Evolutionary conservation across 2,888 invertebrate species (phyloP).

Genomic region (Drosophila ezoana): DNA sequence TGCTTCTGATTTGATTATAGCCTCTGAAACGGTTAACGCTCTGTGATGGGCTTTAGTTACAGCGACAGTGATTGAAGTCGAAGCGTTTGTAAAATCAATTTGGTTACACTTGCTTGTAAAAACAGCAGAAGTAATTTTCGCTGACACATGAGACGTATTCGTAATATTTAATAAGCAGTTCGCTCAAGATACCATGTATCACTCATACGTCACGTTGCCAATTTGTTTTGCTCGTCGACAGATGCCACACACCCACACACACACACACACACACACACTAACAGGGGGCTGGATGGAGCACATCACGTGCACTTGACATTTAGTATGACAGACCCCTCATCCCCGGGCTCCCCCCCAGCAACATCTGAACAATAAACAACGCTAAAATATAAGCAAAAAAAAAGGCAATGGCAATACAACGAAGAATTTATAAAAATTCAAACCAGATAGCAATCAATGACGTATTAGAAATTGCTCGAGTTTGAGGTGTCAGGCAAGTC

Average conservation of each 20-base stretch:
- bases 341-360: background rate
- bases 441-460: conserved; percentile 68
- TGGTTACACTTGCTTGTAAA: conserved; percentile 53
- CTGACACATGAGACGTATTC: conserved; percentile 64
- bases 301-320: conserved; percentile 79
- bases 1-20: conserved; percentile 46
- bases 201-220: conserved; percentile 73
- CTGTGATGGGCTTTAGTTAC: conserved; percentile 5
- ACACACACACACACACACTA: conserved; percentile 1
- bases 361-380: conserved; percentile 32
- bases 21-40: conserved; percentile 12
- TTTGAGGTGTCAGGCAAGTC: conserved; percentile 23
- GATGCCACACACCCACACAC: conserved; percentile 18
- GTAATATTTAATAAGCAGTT: conserved; percentile 74
- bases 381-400: conserved; percentile 14
- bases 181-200: conserved; percentile 62
- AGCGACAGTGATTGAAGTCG: conserved; percentile 12
- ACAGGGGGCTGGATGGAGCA: conserved; percentile 20
- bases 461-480: conserved; percentile 38
- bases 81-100: conserved; percentile 48
- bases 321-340: conserved; percentile 59
- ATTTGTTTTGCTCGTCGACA: conserved; percentile 38
- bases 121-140: conserved; percentile 41
- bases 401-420: conserved; percentile 15
- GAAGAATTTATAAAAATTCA: conserved; percentile 64